A percentile compares a stretch with the other conserved stretches of the same genome.
Evolutionary conservation across 2,113 vertebrate genomes (phyloP).

Genomic region (Sinosuthora webbiana): DNA sequence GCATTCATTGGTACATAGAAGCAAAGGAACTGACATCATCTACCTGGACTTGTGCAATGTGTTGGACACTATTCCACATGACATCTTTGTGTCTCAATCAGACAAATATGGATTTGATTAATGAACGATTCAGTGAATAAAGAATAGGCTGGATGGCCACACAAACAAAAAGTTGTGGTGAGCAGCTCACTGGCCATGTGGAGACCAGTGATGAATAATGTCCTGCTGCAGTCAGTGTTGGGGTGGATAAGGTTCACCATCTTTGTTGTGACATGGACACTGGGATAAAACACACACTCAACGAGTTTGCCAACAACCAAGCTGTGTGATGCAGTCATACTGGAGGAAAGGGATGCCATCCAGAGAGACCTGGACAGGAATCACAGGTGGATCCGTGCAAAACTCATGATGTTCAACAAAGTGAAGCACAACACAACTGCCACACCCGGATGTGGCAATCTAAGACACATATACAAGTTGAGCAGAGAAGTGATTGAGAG

Average conservation of each 20-base stretch:
- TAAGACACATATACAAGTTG: neutral
- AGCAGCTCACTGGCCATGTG: neutral
- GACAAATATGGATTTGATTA: neutral
- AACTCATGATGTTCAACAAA: neutral
- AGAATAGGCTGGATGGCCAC: neutral
- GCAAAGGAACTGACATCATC: neutral
- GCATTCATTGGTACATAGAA: neutral
- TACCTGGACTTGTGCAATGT: neutral
- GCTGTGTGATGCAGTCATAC: neutral
- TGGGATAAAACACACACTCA: no score
- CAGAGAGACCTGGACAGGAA: no score
- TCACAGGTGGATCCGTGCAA: neutral
- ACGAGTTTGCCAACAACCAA: fast-evolving
- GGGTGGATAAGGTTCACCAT: neutral
- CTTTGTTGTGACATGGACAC: neutral
- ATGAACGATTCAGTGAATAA: neutral
- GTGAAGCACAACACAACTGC: neutral
- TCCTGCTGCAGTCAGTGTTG: neutral
- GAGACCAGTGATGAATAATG: neutral
- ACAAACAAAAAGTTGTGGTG: no score
- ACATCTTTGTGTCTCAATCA: neutral
- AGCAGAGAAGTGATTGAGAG: neutral
- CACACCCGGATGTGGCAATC: neutral
- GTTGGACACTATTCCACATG: neutral
- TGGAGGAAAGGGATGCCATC: neutral